Evolutionary conservation across 2,797 vertebrate genomes (phyloP).

Genomic region (Takifugu rubripes): DNA sequence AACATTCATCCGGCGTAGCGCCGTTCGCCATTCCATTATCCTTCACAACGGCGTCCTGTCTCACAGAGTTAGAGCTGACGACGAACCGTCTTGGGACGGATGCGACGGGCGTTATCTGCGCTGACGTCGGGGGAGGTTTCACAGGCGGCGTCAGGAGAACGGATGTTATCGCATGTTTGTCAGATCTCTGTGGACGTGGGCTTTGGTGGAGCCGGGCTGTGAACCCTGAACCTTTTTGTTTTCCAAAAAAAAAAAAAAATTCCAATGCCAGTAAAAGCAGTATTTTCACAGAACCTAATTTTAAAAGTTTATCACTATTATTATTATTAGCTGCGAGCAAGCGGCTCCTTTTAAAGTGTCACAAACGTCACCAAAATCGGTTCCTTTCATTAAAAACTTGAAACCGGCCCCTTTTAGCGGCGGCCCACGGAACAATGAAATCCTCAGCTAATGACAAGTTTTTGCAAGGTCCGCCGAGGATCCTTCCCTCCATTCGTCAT

Average conservation of each 20-base stretch:
- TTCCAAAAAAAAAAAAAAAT: too few relatives aligned
- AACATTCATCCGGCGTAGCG: neutral
- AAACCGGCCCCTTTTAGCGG: neutral
- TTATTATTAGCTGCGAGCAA: neutral
- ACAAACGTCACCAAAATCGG: neutral
- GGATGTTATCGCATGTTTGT: neutral
- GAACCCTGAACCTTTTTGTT: neutral
- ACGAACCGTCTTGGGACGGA: neutral
- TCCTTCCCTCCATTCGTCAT: slow-evolving; percentile 32
- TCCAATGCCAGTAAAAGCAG: too few relatives aligned
- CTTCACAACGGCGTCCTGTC: neutral
- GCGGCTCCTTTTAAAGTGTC: neutral
- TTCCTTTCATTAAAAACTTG: slow-evolving; percentile 10
- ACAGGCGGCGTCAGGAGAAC: neutral
- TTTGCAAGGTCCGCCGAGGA: slow-evolving; percentile 7
- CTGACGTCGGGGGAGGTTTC: neutral
- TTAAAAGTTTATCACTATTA: neutral
- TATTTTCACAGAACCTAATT: neutral
- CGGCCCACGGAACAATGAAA: slow-evolving; percentile 30
- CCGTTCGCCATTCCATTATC: neutral
- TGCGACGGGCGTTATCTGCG: neutral
- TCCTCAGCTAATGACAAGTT: slow-evolving; percentile 25
- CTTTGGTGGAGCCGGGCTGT: neutral
- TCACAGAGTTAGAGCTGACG: neutral
- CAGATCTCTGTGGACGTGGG: neutral